Conservation (phyloP, 2,113 vertebrate genomes). For the Poeciliopsis retropinna region DNA sequence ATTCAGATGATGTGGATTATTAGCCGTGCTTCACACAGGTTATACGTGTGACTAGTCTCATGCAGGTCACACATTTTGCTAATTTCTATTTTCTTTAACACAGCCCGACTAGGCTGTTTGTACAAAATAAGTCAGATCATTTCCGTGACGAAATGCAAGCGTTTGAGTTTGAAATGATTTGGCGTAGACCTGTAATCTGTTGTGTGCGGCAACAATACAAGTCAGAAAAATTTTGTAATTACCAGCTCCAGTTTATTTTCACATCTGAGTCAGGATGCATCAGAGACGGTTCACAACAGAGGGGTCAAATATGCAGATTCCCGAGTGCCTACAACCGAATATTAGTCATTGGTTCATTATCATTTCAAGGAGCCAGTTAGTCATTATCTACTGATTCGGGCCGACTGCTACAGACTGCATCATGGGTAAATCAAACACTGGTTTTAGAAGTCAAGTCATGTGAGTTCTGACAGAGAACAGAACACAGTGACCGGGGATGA, state of each 20-base stretch:
- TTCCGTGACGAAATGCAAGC: background rate
- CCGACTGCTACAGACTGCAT: background rate
- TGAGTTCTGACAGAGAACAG: background rate
- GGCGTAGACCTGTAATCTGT: too few species aligned
- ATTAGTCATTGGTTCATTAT: background rate
- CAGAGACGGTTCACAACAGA: background rate
- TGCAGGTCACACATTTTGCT: too few species aligned
- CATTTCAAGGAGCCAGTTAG: background rate
- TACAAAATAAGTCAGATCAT: background rate
- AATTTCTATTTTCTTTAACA: too few species aligned
- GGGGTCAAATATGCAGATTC: background rate
- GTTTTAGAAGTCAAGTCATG: background rate
- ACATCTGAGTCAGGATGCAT: background rate
- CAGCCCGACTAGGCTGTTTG: background rate
- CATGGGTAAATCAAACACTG: background rate
- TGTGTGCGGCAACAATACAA: background rate
- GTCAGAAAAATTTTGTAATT: background rate
- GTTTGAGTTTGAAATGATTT: background rate
- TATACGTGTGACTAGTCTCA: too few species aligned
- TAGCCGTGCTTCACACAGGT: too few species aligned
- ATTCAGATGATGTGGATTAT: too few species aligned
- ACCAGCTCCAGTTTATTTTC: background rate
- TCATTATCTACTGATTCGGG: constrained; percentile 4
- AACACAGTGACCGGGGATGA: background rate
- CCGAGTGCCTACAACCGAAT: background rate